phyloP scores from a whole-genome alignment of 1,140 invertebrate species.

The Trichogramma pretiosum region DNA sequence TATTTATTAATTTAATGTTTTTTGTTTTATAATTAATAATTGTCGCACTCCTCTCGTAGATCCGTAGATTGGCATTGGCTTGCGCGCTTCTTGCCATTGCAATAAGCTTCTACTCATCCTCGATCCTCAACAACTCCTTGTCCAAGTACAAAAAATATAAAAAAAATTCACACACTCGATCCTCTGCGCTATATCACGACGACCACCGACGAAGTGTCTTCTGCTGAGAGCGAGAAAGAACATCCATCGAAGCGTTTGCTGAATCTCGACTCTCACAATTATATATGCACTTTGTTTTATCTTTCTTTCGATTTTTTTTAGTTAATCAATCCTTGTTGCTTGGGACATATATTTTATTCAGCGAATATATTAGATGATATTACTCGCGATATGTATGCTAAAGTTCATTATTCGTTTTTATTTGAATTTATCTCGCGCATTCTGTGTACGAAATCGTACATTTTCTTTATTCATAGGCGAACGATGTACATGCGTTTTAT shows the following conservation, averaged over 20 bases:
- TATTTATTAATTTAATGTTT: no score
- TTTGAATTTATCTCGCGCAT: no score
- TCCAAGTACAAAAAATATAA: conserved; percentile 13
- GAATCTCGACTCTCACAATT: conserved; percentile 9
- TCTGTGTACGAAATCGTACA: no score
- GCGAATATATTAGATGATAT: no score
- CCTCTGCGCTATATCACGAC: conserved; percentile 8
- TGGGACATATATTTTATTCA: no score
- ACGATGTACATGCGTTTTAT: no score
- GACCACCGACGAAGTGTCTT: conserved; percentile 5
- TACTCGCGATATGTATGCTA: no score
- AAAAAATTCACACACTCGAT: conserved; percentile 4
- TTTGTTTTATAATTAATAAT: conserved; percentile 14
- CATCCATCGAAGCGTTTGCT: background rate
- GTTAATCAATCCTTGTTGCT: no score
- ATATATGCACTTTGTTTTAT: background rate
- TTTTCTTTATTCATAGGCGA: no score
- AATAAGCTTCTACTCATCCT: conserved; percentile 20
- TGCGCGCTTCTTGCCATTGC: conserved; percentile 21
- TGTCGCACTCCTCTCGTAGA: conserved; percentile 17
- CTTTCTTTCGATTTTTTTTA: background rate
- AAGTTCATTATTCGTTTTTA: no score
- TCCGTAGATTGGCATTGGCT: conserved; percentile 18
- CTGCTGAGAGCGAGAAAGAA: conserved; percentile 2
- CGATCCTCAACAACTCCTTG: conserved; percentile 14